A percentile compares a stretch with the other conserved stretches of the same genome.
Evolutionary conservation across 2,888 invertebrate species (phyloP).

Genomic region (Netelia melanura): DNA sequence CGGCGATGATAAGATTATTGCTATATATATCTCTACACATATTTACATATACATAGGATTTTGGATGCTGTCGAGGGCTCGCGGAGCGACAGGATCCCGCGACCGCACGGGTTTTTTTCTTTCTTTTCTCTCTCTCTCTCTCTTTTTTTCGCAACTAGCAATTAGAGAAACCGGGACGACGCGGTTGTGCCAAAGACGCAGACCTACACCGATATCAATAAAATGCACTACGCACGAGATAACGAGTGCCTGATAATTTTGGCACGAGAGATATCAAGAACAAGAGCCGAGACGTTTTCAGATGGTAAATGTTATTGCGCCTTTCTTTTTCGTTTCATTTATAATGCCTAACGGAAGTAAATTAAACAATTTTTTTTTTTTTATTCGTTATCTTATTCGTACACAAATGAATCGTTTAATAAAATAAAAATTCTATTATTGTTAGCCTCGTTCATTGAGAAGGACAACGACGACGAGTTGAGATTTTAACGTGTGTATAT

Average conservation of each 20-base stretch:
- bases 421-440: not conserved
- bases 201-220: conserved; percentile 36
- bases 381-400: not conserved
- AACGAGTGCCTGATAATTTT: conserved; percentile 33
- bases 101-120: conserved; percentile 54
- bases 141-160: conserved; percentile 53
- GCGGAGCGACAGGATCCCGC: conserved; percentile 58
- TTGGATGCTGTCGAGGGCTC: conserved; percentile 54
- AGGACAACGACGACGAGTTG: conserved; percentile 1
- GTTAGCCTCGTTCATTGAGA: not conserved
- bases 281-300: not conserved
- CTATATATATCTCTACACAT: not conserved
- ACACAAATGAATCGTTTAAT: not conserved
- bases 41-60: conserved; percentile 12
- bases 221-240: conserved; percentile 40
- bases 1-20: conserved; percentile 59
- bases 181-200: conserved; percentile 46
- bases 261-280: conserved; percentile 18
- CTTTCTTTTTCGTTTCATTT: not conserved
- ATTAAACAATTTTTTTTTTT: not conserved
- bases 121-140: conserved; percentile 29
- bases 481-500: not conserved
- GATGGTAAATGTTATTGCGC: not conserved
- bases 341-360: not conserved
- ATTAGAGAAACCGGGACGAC: conserved; percentile 57